These are phyloP conservation scores for Tenthredo distinguenda DNA, from an alignment of 2,888 invertebrate genomes.

Conservation along the genomic window DNA sequence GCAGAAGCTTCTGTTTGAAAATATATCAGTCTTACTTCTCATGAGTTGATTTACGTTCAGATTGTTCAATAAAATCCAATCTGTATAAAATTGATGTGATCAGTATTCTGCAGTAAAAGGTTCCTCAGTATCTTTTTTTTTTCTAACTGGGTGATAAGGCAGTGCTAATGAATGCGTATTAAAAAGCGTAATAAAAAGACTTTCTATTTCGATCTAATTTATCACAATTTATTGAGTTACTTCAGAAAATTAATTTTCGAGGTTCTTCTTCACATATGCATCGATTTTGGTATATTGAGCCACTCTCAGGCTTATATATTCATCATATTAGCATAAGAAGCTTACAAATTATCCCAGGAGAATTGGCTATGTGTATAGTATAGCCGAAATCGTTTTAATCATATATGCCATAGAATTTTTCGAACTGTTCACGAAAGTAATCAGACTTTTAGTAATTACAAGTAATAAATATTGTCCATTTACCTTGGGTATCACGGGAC, in stretches of 20 bases:
- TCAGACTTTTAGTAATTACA: neutral
- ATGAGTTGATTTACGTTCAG: neutral
- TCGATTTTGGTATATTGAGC: conserved; percentile 2
- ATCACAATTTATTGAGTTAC: neutral
- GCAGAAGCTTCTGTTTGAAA: neutral
- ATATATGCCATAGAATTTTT: neutral
- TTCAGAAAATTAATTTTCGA: neutral
- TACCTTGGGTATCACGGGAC: neutral
- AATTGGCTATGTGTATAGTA: conserved; percentile 1
- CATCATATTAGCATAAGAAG: neutral
- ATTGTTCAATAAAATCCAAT: neutral
- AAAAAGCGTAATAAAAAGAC: neutral
- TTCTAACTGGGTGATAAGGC: neutral
- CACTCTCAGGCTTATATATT: conserved; percentile 1
- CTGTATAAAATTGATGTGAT: neutral
- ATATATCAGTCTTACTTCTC: neutral
- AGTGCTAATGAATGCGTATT: neutral
- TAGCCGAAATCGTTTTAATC: neutral
- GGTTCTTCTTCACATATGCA: neutral
- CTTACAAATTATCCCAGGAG: conserved; percentile 1
- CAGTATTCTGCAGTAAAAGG: neutral
- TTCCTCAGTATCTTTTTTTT: neutral
- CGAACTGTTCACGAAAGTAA: neutral
- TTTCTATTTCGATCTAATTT: neutral
- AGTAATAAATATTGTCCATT: conserved; percentile 1